Evolutionary conservation across 2,113 vertebrate species (phyloP), one percentile per base, ranked within the genome.

Genomic region (Boulengeromyrus knoepffleri): DNA sequence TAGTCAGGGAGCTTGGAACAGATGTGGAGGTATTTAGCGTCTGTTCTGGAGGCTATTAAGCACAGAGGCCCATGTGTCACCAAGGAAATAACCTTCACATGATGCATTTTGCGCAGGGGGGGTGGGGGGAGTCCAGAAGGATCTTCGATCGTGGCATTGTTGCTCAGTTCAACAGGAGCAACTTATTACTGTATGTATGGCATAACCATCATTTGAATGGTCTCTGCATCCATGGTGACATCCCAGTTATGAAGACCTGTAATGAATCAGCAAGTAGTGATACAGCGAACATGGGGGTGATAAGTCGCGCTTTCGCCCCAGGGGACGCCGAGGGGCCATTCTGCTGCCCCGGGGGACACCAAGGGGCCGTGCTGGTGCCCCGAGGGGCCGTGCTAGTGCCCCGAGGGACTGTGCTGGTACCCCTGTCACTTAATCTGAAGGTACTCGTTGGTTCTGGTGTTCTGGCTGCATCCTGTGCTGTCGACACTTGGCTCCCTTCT

Each of bases 31-130:
- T 92, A 89, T 94, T 91, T 94, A 94, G 95, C 92, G 93, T 92
- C 93, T 95, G 92, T 94, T 94, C 93, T 94, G 94, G 94, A 92
- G 93, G 92, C 94, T 95, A 95, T 95, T 95, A 94, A 94, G 92
- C 92, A 92, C 92, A 89, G 92, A 90, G 92, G 91, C 93, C 93
- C 92, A 92, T 94, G 93, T 94, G 95, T 93, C 94, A 93, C 92
- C 91, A 92, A 83, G 92, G 93, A 91, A 93, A 95, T 96, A 94
- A 95, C 95, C 95, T 95, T 95, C 92, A 93, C 91, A 92, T 91
- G 93, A 92, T 90, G 92, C 89, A 91, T 94, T 93, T 91, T 91
- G 92, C 87, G 92, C 93, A 93, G 13, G 52, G 17, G 17, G 24
- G 2, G 56, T 1, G 7, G 24, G 24, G 7, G 24, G 56, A 10